A percentile compares a stretch with the other conserved stretches of the same genome.
Conservation (phyloP, 2,888 invertebrate genomes). For the Drosophila multiciliata region DNA sequence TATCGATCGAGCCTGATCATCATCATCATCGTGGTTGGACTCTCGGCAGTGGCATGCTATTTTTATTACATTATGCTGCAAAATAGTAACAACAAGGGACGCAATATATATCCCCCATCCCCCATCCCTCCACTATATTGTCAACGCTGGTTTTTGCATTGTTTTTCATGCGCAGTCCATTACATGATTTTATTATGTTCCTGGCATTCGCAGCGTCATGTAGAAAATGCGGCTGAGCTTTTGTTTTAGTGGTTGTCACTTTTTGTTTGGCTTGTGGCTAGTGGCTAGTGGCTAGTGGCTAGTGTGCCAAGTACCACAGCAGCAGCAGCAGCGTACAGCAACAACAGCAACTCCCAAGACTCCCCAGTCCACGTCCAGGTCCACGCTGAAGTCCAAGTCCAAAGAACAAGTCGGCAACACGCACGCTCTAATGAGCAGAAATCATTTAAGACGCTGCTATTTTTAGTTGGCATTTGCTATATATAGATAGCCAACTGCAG, state of each 20-base stretch:
- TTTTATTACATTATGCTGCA: slow-evolving; percentile 80
- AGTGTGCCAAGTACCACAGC: slow-evolving; percentile 38
- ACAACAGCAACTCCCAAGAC: slow-evolving; percentile 34
- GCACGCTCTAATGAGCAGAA: slow-evolving; percentile 81
- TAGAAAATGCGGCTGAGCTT: slow-evolving; percentile 78
- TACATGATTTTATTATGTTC: slow-evolving; percentile 80
- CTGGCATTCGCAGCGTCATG: slow-evolving; percentile 80
- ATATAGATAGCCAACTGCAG: slow-evolving; percentile 58
- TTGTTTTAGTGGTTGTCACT: slow-evolving; percentile 80
- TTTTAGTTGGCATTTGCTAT: slow-evolving; percentile 77
- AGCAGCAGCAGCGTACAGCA: background rate
- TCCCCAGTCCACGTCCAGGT: slow-evolving; percentile 1
- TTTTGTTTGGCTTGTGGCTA: slow-evolving; percentile 68
- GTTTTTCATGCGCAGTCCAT: slow-evolving; percentile 80
- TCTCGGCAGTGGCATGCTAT: slow-evolving; percentile 71
- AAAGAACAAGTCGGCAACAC: slow-evolving; percentile 66
- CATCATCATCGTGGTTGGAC: slow-evolving; percentile 63
- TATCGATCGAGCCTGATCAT: slow-evolving; percentile 77
- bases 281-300: slow-evolving; percentile 57
- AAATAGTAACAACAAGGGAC: slow-evolving; percentile 78
- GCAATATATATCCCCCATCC: slow-evolving; percentile 17
- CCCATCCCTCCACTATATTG: slow-evolving; percentile 22
- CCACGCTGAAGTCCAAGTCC: slow-evolving; percentile 18
- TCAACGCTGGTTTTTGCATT: slow-evolving; percentile 78
- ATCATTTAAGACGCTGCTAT: slow-evolving; percentile 79